Conservation (phyloP, 1,140 invertebrate species). For the Papilio helenus region DNA sequence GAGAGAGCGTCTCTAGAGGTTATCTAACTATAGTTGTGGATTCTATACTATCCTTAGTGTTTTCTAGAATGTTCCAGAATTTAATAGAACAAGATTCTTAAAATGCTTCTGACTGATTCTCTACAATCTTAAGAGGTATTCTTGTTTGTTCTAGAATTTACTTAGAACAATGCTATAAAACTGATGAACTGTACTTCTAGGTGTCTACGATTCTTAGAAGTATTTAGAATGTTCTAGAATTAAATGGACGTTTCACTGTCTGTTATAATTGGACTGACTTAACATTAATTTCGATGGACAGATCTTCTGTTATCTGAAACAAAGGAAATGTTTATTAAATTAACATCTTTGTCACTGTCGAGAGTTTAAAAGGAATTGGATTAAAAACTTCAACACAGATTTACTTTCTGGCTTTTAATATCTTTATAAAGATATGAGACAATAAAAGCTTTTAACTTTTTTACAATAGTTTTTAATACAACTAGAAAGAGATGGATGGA, state of each 20-base stretch:
- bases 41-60: neutral
- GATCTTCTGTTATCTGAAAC: conserved; percentile 10
- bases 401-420: too few relatives aligned
- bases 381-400: neutral
- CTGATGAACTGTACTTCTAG: neutral
- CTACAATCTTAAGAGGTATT: too few relatives aligned
- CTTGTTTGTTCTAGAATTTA: too few relatives aligned
- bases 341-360: neutral
- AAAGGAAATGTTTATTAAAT: neutral
- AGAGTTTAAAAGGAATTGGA: neutral
- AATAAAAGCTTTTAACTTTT: too few relatives aligned
- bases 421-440: too few relatives aligned
- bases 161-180: neutral
- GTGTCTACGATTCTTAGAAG: neutral
- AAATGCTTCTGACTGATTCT: too few relatives aligned
- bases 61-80: neutral
- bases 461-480: too few relatives aligned
- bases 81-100: neutral
- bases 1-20: conserved; percentile 36
- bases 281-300: neutral
- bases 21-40: neutral
- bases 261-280: neutral
- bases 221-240: conserved; percentile 2
- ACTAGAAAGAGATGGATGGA: too few relatives aligned
- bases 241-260: neutral